These are phyloP conservation scores for Luidia sarsii DNA, from an alignment of 53 echinoderm and acorn worm species.

Conservation along the genomic window DNA sequence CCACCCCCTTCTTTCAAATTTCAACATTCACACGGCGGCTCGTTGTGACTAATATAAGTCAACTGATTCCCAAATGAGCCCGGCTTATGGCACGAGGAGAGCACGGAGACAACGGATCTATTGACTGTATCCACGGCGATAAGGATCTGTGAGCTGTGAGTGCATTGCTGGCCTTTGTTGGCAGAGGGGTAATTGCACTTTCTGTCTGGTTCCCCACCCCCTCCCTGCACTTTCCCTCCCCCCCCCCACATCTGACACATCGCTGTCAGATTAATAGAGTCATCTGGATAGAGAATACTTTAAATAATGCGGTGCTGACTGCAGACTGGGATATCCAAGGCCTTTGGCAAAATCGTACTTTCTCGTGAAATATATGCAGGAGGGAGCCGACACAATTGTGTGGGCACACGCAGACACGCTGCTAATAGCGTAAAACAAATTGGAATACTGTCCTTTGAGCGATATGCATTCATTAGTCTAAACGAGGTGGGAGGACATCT, in stretches of 20 bases:
- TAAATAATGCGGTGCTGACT: no score
- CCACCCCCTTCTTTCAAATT: no score
- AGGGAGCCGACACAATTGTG: no score
- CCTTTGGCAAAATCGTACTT: not conserved
- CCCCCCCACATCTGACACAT: not conserved
- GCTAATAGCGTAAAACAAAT: not conserved
- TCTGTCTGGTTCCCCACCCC: not conserved
- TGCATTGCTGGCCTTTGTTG: not conserved
- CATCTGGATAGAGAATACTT: not conserved
- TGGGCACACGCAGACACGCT: not conserved
- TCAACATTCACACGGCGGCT: no score
- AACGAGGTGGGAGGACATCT: no score
- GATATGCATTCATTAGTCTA: no score
- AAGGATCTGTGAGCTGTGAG: not conserved
- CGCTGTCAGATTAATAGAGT: not conserved
- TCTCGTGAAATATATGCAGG: no score
- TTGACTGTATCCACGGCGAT: not conserved
- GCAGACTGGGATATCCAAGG: not conserved
- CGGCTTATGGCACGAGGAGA: not conserved
- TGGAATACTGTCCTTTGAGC: no score
- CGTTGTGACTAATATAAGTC: no score
- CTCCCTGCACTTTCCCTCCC: conserved; percentile 19
- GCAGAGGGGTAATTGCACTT: conserved; percentile 42
- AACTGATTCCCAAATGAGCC: no score
- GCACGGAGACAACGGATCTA: not conserved